These are phyloP conservation scores for Hyles euphorbiae DNA, from an alignment of 1,140 invertebrate species.

Conservation along the genomic window DNA sequence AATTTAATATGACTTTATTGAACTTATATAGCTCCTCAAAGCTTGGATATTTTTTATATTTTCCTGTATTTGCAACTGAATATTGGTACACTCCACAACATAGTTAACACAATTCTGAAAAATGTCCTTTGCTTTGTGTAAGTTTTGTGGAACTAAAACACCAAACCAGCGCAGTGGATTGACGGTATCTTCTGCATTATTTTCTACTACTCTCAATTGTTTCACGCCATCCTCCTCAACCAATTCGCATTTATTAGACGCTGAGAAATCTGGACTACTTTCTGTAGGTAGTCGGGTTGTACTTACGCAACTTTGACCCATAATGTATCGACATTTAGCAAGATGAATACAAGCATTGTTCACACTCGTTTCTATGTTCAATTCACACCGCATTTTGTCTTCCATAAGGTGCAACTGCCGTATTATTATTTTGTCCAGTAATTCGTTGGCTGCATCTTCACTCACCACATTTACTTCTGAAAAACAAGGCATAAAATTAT, in stretches of 20 bases:
- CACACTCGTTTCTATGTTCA: constrained; percentile 80
- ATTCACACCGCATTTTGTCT: constrained; percentile 78
- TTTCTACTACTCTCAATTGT: constrained; percentile 61
- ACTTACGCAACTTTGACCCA: constrained; percentile 81
- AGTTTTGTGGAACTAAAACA: constrained; percentile 82
- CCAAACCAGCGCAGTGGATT: constrained; percentile 87
- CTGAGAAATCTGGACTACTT: constrained; percentile 76
- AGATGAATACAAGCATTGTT: constrained; percentile 80
- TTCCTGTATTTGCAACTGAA: constrained; percentile 76
- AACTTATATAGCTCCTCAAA: constrained; percentile 47
- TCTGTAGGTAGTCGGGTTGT: constrained; percentile 80
- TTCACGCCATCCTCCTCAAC: constrained; percentile 54
- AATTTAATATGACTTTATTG: constrained; percentile 6
- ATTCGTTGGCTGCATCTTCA: constrained; percentile 57
- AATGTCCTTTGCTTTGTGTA: constrained; percentile 80
- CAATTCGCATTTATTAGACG: constrained; percentile 64
- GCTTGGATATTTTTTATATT: constrained; percentile 62
- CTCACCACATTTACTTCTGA: constrained; percentile 1
- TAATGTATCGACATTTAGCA: constrained; percentile 84
- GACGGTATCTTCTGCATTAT: constrained; percentile 55
- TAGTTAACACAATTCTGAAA: constrained; percentile 80
- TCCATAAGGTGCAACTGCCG: constrained; percentile 81
- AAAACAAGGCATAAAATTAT: neutral
- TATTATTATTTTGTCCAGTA: constrained; percentile 79
- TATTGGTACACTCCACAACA: constrained; percentile 79